phyloP scores from a whole-genome alignment of 2,797 vertebrate species.

The Helarctos malayanus region DNA sequence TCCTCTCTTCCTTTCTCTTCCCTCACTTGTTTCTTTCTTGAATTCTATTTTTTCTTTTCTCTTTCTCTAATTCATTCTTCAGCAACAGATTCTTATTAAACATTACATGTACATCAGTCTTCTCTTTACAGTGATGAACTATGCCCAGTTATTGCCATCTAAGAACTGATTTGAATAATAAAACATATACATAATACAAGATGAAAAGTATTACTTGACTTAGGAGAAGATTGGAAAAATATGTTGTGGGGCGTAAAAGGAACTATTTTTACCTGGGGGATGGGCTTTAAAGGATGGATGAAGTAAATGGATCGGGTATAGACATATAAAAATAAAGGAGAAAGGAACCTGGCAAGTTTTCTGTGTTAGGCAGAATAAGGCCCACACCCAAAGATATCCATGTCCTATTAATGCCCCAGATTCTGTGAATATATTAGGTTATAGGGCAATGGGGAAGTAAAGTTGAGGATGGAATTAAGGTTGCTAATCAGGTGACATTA shows the following conservation, averaged over 20 bases:
- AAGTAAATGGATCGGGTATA: neutral
- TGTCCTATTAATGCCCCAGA: neutral
- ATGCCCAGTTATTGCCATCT: neutral
- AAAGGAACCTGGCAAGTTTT: neutral
- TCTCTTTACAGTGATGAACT: neutral
- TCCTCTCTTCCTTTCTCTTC: neutral
- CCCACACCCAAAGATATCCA: neutral
- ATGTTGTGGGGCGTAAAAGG: neutral
- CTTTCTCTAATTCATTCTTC: constrained; percentile 35
- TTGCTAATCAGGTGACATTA: neutral
- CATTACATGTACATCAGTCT: neutral
- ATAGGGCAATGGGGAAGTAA: neutral
- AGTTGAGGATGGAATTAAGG: neutral
- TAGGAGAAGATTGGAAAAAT: constrained; percentile 11
- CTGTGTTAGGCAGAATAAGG: neutral
- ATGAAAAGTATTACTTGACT: neutral
- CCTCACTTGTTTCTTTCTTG: neutral
- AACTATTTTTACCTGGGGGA: neutral
- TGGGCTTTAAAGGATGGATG: neutral
- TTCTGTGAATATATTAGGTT: neutral
- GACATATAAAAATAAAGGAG: neutral
- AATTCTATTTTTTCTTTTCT: neutral
- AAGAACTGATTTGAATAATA: neutral
- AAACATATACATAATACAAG: neutral
- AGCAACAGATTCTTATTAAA: neutral